Base-by-base conservation (phyloP, 2,113 vertebrate genomes). In the Dipodomys ordii region DNA sequence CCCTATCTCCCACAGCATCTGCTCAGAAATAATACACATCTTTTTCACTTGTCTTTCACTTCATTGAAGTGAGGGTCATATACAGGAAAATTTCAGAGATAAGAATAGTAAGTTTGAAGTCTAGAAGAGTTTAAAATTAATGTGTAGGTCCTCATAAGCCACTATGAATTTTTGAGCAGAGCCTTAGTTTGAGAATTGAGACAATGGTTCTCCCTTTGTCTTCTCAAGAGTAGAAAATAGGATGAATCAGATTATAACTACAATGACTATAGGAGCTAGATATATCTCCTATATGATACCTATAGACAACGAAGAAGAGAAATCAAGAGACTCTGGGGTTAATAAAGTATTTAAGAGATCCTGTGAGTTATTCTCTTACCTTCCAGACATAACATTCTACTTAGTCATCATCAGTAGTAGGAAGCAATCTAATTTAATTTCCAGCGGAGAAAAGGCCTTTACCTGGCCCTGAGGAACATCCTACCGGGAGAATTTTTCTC, bases 351-450 rank as follows among this genome's bases (percentile, higher is more conserved):
- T 28, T 53, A 80, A 83, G 27, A 92, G 1, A 39, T 49, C 23
- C 19, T 46, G 1, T 81, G 71, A 87, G 27, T 49, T n/a, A 57
- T 64, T 81, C 64, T 57, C n/a, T 19, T 30, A 19, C 11, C 15
- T 69, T 91, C 1, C 25, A 82, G 39, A 78, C 32, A 27, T 7
- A 95, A 69, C 35, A 35, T 49, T 57, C 65, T 12, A 83, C 22
- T 68, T 60, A 86, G 60, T 28, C 39, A 87, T 49, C 30, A 44
- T 11, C 0, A 27, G 28, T 2, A 57, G 73, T 92, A 92, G 25
- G 8, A 84, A 91, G 28, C 15, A 19, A 83, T 77, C 39, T 20
- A 39, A 81, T 39, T 92, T 82, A 46, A 94, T 83, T 93, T 91
- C 53, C 1, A 1, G 10, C 39, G 15, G 18, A 35, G 7, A 49